phyloP scores from a whole-genome alignment of 2,797 vertebrate genomes.

The Ptychobarbus kaznakovi region DNA sequence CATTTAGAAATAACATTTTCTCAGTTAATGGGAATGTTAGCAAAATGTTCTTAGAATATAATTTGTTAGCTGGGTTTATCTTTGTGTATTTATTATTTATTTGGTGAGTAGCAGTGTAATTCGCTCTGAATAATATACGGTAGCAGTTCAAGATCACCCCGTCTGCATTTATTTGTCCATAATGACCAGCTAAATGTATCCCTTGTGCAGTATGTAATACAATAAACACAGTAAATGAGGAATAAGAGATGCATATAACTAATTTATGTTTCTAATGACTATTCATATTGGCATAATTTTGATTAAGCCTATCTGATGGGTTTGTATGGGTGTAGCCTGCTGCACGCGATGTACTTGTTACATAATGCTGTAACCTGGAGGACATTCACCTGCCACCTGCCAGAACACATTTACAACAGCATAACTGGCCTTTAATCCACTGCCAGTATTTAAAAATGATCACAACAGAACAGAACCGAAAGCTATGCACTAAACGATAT shows the following conservation, averaged over 20 bases:
- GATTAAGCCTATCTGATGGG: background rate
- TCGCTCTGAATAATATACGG: background rate
- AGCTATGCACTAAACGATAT: background rate
- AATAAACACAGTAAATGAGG: background rate
- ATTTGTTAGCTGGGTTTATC: too few species aligned
- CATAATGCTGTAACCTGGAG: slow-evolving; percentile 13
- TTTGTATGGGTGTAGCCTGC: background rate
- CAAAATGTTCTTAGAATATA: too few species aligned
- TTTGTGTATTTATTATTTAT: too few species aligned
- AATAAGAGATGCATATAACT: background rate
- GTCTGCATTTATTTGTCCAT: background rate
- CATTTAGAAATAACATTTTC: too few species aligned
- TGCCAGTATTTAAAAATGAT: slow-evolving; percentile 33
- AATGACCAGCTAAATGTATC: background rate
- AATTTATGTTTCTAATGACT: background rate
- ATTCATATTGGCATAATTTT: background rate
- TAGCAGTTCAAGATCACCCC: background rate
- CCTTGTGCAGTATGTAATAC: background rate
- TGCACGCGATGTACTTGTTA: background rate
- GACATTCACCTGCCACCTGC: slow-evolving; percentile 12
- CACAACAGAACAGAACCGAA: slow-evolving; percentile 2
- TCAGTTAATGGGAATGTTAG: too few species aligned
- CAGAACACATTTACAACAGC: slow-evolving; percentile 27
- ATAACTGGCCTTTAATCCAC: slow-evolving; percentile 3
- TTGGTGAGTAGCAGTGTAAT: background rate